Conservation (phyloP, 1,140 invertebrate species). For the Geopemphigus sp. region DNA sequence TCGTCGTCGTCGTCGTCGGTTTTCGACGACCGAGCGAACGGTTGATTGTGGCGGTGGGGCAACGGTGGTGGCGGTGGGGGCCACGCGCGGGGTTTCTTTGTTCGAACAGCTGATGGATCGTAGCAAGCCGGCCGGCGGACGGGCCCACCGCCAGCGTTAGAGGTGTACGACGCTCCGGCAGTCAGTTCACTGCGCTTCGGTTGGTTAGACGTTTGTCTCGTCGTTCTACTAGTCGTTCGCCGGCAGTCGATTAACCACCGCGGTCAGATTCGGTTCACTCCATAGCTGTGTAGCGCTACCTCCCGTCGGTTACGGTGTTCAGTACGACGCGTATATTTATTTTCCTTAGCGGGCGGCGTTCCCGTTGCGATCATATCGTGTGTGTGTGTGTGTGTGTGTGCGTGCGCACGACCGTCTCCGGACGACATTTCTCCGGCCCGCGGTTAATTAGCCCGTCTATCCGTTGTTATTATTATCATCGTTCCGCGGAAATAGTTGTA, state of each 20-base stretch:
- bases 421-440: too few species aligned
- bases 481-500: too few species aligned
- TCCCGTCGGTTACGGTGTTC: too few species aligned
- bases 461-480: neutral
- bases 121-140: constrained; percentile 26
- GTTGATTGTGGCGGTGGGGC: neutral
- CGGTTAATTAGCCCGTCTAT: too few species aligned
- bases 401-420: too few species aligned
- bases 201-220: too few species aligned
- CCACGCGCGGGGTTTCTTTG: constrained; percentile 36
- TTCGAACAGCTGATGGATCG: constrained; percentile 40
- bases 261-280: constrained; percentile 47
- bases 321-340: too few species aligned
- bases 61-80: constrained; percentile 54
- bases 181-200: too few species aligned
- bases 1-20: neutral
- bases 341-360: too few species aligned
- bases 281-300: constrained; percentile 1
- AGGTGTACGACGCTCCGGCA: neutral
- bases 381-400: too few species aligned
- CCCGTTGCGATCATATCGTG: too few species aligned
- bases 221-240: neutral
- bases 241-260: constrained; percentile 14
- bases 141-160: neutral
- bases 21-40: neutral